Evolutionary conservation across 1,140 invertebrate species (phyloP), one percentile per base, ranked within the genome.

Genomic region (Drosophila malerkotliana): DNA sequence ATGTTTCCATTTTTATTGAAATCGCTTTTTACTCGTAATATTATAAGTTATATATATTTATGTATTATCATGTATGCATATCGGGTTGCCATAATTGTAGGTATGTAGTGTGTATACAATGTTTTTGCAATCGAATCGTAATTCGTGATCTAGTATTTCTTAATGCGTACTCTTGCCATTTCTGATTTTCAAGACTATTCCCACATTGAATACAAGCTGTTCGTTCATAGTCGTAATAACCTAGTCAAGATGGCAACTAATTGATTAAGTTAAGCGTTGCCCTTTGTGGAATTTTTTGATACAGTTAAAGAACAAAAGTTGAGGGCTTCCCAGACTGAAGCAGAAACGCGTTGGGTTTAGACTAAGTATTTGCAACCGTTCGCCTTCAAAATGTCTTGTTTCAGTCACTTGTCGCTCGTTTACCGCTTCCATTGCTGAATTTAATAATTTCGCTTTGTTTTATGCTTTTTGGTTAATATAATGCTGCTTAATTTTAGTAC

Each of bases 21-120:
- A 87, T 87, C 82, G 82, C 82, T 87, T 87, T 80, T 85, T 87
- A 88, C 85, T 87, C 66, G 83, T 87, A 87, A 87, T 87, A 88
- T 78, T 87, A 85, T 87, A 82, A 82, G 78, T 74, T 88, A 80
- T 76, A 76, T 74, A 75, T 77, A 68, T 77, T 52, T 63, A 77
- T 77, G 79, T 88, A 78, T 72, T 82, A 85, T 87, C 82, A 82
- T 87, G 79, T 87, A 87, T 85, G 78, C 81, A 82, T 87, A 82
- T 82, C 83, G 78, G 83, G 58, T 79, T 88, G 78, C 75, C 82
- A 82, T 87, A 88, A 87, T 78, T 77, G 71, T 80, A 75, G 79
- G 49, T 76, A 53, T 67, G 45, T 80, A 69, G 55, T 85, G 61
- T 81, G 61, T 87, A 52, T 76, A 77, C 73, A 75, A 77, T 80